Evolutionary conservation across 2,888 invertebrate species (phyloP), one percentile per base, ranked within the genome.

Genomic region (Ichneumon xanthorius): DNA sequence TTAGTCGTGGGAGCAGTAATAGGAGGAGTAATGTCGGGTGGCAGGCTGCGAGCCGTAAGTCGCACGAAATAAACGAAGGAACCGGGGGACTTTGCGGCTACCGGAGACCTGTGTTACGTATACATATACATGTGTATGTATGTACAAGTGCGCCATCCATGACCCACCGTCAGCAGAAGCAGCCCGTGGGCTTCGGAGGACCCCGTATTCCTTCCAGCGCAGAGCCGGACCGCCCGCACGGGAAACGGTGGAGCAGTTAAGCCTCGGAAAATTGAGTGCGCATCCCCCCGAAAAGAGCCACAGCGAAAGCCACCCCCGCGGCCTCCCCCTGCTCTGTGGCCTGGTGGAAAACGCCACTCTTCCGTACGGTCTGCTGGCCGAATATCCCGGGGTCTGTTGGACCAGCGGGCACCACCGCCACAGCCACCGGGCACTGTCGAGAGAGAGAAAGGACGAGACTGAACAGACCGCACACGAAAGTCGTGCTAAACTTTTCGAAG

Each of bases 201-300:
- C 73, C 85, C 75, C 79, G 70, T 67, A 71, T 82, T 83, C 82
- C 71, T 75, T 80, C 84, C 63, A 55, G 76, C 70, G 68, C 71
- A 30, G 77, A 55, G 50, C 48, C 7, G 77, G 83, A 80, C 85
- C 67, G 50, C 58, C 81, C 79, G 75, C 80, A 75, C 70, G 76
- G 61, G 53, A 78, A 81, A 53, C 76, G 82, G 22, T 78, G 75
- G 86, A 88, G 86, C 88, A 89, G 90, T 92, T 92, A 92, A 93
- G 92, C 93, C 90, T 89, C 90, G 91, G 92, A 92, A 93, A 93
- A 93, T 93, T 93, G 93, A 93, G 92, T 91, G 90, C 90, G 87
- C 91, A 86, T 78, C 84, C 78, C 86, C 89, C 85, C 87, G 73
- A 89, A 88, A 89, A 87, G 87, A 87, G 86, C 68, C 79, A 80